Percentiles rank a stretch among this genome's conserved stretches.
phyloP scores from a whole-genome alignment of 2,113 vertebrate species.

The Zootoca vivipara region DNA sequence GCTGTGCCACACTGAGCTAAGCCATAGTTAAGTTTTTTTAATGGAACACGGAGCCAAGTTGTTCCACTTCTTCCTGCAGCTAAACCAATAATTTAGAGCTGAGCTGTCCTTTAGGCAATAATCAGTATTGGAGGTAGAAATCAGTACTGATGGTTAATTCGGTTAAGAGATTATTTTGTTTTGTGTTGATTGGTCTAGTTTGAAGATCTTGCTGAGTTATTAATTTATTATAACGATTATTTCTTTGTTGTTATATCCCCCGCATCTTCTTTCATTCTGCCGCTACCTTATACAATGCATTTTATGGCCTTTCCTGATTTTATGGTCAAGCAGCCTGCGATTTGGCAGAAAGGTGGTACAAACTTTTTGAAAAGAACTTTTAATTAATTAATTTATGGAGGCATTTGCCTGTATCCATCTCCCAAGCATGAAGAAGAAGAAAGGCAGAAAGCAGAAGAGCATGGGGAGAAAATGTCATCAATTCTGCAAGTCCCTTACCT shows the following conservation, averaged over 20 bases:
- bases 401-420: background rate
- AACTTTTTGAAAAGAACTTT: background rate
- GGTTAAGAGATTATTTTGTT: background rate
- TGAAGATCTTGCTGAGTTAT: background rate
- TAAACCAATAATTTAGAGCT: no score
- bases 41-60: no score
- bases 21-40: no score
- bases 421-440: background rate
- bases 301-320: background rate
- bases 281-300: background rate
- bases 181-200: background rate
- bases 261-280: background rate
- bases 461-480: background rate
- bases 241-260: background rate
- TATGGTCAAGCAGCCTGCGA: background rate
- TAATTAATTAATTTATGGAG: background rate
- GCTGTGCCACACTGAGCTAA: no score
- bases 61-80: no score
- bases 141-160: background rate
- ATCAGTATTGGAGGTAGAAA: background rate
- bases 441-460: background rate
- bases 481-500: slow-evolving; percentile 73
- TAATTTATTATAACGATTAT: background rate
- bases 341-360: no score
- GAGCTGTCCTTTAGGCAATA: no score